Conservation (phyloP, 1,140 invertebrate species). For the Cydia splendana region DNA sequence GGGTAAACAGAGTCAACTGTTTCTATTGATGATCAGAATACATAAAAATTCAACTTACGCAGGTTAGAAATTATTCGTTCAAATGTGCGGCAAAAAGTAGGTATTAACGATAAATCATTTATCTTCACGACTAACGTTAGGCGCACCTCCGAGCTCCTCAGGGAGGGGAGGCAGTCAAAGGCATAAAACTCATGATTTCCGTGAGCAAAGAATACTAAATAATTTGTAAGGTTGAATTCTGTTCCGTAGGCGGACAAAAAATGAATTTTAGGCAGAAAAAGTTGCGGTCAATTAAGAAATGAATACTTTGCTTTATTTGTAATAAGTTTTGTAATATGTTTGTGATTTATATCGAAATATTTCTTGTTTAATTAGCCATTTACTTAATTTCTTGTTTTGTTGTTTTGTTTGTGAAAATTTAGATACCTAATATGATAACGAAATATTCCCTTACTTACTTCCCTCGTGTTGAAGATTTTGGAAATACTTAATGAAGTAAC, state of each 20-base stretch:
- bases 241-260: not conserved
- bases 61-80: not conserved
- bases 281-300: not conserved
- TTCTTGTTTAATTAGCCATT: slow-evolving; percentile 4
- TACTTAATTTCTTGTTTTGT: not conserved
- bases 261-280: not conserved
- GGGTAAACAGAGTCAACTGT: no score
- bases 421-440: not conserved
- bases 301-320: not conserved
- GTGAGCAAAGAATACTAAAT: slow-evolving; percentile 28
- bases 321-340: slow-evolving; percentile 13
- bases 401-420: not conserved
- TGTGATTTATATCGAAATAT: not conserved
- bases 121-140: slow-evolving; percentile 11
- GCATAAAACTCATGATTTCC: slow-evolving; percentile 21
- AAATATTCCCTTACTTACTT: slow-evolving; percentile 2
- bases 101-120: slow-evolving; percentile 23
- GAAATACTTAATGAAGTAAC: not conserved
- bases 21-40: no score
- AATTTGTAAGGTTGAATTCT: slow-evolving; percentile 1
- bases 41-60: no score
- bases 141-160: not conserved
- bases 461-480: not conserved
- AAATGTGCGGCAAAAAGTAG: slow-evolving; percentile 10
- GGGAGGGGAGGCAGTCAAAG: slow-evolving; percentile 23